These are phyloP conservation scores for Muraenolepis orangiensis DNA, from an alignment of 2,797 vertebrate species.

Conservation along the genomic window DNA sequence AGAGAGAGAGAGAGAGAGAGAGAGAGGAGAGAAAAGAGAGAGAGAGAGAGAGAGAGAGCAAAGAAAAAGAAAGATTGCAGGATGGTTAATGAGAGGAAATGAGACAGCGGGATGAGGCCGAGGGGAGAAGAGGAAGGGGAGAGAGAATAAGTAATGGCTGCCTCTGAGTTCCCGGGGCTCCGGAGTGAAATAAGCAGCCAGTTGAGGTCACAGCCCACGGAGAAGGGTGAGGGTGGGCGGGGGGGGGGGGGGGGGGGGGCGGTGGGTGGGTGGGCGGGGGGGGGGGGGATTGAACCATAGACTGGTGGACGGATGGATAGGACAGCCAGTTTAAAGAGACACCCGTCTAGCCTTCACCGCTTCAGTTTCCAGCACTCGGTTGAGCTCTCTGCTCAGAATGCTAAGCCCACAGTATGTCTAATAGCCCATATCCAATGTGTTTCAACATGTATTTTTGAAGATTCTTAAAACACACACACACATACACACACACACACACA, in stretches of 20 bases:
- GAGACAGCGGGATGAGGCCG: conserved; percentile 35
- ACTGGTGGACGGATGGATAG: conserved; percentile 36
- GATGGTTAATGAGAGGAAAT: conserved; percentile 58
- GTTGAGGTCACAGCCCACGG: conserved; percentile 38
- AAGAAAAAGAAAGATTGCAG: conserved; percentile 24
- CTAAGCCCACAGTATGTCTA: too few relatives aligned
- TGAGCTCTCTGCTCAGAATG: too few relatives aligned
- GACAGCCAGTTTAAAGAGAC: conserved; percentile 6
- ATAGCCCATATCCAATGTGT: too few relatives aligned
- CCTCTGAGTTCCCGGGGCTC: conserved; percentile 39
- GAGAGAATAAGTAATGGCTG: conserved; percentile 54
- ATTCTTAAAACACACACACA: too few relatives aligned
- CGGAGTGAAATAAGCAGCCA: conserved; percentile 44
- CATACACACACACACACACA: background rate
- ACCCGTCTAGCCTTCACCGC: background rate
- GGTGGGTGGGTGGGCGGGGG: conserved; percentile 21
- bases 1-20: too few relatives aligned
- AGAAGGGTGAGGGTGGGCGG: conserved; percentile 11
- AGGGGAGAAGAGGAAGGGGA: conserved; percentile 21
- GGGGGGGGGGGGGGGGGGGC: conserved; percentile 19
- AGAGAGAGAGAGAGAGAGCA: conserved; percentile 13
- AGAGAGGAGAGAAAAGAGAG: conserved; percentile 1
- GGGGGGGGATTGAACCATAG: conserved; percentile 12
- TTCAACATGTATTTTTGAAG: too few relatives aligned
- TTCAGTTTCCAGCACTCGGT: background rate